phyloP scores from a whole-genome alignment of 2,113 vertebrate genomes.

The Ovibos moschatus region DNA sequence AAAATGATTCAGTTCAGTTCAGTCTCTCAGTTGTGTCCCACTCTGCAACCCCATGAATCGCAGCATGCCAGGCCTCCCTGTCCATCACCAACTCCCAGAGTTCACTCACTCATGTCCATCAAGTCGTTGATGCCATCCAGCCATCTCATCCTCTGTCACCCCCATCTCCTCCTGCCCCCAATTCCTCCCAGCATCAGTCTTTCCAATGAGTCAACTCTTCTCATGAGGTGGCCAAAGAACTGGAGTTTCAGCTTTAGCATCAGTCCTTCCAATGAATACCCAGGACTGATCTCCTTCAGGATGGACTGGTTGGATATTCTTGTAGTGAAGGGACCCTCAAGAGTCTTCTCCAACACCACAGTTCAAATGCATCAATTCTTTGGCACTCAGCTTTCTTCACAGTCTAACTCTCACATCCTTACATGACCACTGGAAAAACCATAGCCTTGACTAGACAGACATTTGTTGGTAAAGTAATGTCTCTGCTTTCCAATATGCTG shows the following conservation, averaged over 20 bases:
- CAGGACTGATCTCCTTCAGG: too few relatives aligned
- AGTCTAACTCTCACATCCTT: too few relatives aligned
- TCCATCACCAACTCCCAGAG: background rate
- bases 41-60: accelerated
- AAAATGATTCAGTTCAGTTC: background rate
- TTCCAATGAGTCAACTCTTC: background rate
- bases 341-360: too few relatives aligned
- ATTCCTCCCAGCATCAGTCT: background rate
- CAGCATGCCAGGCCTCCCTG: background rate
- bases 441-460: too few relatives aligned
- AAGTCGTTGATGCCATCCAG: background rate
- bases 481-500: too few relatives aligned
- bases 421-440: too few relatives aligned
- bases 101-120: background rate
- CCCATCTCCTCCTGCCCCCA: background rate
- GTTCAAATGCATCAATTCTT: too few relatives aligned
- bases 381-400: too few relatives aligned
- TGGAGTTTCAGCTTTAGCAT: background rate
- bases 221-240: background rate
- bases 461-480: too few relatives aligned
- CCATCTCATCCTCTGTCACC: background rate
- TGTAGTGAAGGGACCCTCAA: too few relatives aligned
- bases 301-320: too few relatives aligned
- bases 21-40: background rate
- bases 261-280: background rate